Evolutionary conservation across 2,888 invertebrate genomes (phyloP).

Genomic region (Osedax fenrisi): DNA sequence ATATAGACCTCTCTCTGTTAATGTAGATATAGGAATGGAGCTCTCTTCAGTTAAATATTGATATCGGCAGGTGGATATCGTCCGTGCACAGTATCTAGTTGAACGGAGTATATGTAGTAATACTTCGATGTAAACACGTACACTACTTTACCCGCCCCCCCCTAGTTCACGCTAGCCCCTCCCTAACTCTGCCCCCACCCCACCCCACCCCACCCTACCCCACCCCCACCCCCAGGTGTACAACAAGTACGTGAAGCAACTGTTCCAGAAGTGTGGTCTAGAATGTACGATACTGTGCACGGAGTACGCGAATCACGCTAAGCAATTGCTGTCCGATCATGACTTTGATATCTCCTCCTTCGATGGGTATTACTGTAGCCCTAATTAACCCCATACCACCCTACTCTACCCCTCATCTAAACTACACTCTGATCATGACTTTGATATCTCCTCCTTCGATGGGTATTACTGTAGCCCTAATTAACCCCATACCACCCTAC

Average conservation of each 20-base stretch:
- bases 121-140: no score
- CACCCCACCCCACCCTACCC: not conserved
- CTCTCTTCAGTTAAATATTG: no score
- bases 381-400: not conserved
- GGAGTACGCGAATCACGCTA: not conserved
- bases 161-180: not conserved
- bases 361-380: not conserved
- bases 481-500: not conserved
- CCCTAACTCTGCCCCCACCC: not conserved
- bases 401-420: not conserved
- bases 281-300: not conserved
- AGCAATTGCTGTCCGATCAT: not conserved
- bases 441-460: not conserved
- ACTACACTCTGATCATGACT: not conserved
- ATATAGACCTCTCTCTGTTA: no score
- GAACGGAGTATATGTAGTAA: no score
- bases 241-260: not conserved
- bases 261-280: not conserved
- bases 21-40: no score
- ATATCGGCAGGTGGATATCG: no score
- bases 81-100: no score
- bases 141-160: not conserved
- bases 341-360: not conserved
- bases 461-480: not conserved
- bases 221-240: not conserved